Evolutionary conservation across 2,888 invertebrate species (phyloP).

Genomic region (Temnothorax unifasciatus): DNA sequence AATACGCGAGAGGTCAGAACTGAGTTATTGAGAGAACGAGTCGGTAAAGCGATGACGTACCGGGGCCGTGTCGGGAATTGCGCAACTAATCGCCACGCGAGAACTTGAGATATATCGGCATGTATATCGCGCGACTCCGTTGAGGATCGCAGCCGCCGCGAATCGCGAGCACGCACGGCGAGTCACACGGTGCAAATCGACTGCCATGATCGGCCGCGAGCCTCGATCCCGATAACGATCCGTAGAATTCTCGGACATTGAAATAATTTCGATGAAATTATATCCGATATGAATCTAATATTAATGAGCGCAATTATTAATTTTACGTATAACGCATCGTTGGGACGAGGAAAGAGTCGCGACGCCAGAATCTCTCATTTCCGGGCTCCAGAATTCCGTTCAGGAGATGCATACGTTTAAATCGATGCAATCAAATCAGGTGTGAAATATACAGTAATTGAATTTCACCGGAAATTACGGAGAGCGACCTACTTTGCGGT

Average conservation of each 20-base stretch:
- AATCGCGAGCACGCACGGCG: conserved; percentile 61
- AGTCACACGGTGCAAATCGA: conserved; percentile 53
- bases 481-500: conserved; percentile 68
- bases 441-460: conserved; percentile 76
- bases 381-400: not conserved
- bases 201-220: conserved; percentile 45
- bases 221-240: not conserved
- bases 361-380: conserved; percentile 29
- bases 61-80: conserved; percentile 69
- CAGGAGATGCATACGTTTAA: conserved; percentile 14
- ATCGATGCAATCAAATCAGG: conserved; percentile 56
- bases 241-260: not conserved
- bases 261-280: conserved; percentile 15
- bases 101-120: conserved; percentile 28
- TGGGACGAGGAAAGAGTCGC: not conserved
- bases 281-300: not conserved
- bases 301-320: not conserved
- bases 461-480: conserved; percentile 81
- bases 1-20: conserved; percentile 76
- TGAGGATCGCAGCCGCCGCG: conserved; percentile 35
- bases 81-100: conserved; percentile 66
- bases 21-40: conserved; percentile 68
- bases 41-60: conserved; percentile 61
- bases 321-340: not conserved
- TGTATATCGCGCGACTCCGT: conserved; percentile 23